phyloP scores from a whole-genome alignment of 2,797 vertebrate species.

The Petrocephalus sullivani region DNA sequence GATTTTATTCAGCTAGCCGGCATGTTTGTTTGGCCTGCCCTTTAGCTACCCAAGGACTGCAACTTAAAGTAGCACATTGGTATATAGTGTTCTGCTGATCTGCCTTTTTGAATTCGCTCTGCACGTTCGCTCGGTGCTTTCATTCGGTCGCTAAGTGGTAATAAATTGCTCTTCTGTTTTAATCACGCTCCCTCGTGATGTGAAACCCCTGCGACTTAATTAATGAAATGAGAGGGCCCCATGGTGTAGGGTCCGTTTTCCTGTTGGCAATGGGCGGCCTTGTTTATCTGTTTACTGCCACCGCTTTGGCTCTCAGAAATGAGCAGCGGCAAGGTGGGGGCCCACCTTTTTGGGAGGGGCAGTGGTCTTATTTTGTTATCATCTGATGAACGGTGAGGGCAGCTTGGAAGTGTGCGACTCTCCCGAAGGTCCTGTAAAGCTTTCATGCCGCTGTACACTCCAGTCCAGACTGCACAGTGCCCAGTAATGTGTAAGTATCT shows the following conservation, averaged over 20 bases:
- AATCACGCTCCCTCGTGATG: constrained; percentile 40
- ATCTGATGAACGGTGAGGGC: neutral
- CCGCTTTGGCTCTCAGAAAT: constrained; percentile 6
- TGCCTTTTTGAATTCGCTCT: neutral
- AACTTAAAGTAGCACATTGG: neutral
- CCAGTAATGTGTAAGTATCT: neutral
- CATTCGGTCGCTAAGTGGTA: constrained; percentile 36
- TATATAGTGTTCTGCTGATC: neutral
- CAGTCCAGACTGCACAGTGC: neutral
- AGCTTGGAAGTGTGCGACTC: neutral
- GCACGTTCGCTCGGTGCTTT: constrained; percentile 22
- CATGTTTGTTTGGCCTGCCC: neutral
- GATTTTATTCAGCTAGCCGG: constrained; percentile 1
- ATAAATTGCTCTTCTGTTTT: constrained; percentile 46
- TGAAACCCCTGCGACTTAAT: constrained; percentile 43
- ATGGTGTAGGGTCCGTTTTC: constrained; percentile 45
- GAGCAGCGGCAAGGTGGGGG: neutral
- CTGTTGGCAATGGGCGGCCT: constrained; percentile 51
- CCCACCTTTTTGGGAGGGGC: neutral
- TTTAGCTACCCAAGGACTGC: neutral
- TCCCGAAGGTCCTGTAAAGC: neutral
- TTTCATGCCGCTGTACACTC: neutral
- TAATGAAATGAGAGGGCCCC: constrained; percentile 41
- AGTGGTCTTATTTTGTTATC: neutral
- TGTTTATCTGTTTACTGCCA: constrained; percentile 45